Percentiles rank a stretch among this genome's conserved stretches.
These are phyloP conservation scores for Eumerus sabulonum DNA, from an alignment of 2,888 invertebrate species.

Conservation along the genomic window DNA sequence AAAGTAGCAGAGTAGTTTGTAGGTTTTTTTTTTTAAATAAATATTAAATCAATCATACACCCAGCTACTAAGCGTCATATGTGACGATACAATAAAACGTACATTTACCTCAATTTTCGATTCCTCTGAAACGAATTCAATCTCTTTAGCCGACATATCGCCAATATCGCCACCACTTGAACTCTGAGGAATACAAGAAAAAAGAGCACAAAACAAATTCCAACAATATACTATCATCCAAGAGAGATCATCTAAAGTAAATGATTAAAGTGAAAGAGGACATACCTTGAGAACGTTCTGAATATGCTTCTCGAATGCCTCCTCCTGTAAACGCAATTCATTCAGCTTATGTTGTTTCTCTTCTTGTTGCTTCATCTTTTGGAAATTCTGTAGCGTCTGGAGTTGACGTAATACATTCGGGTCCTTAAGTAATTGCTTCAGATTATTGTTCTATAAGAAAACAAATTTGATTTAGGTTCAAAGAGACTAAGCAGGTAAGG, in stretches of 20 bases:
- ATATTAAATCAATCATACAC: too few relatives aligned
- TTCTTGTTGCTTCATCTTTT: conserved; percentile 80
- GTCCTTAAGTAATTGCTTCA: conserved; percentile 83
- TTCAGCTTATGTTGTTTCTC: conserved; percentile 85
- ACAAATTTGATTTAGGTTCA: background rate
- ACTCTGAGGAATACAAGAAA: conserved; percentile 70
- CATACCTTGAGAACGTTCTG: conserved; percentile 86
- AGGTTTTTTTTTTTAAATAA: background rate
- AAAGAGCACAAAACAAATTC: conserved; percentile 16
- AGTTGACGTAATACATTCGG: conserved; percentile 94
- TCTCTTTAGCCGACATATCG: conserved; percentile 82
- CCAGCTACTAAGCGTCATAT: conserved; percentile 16
- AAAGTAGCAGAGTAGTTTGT: too few relatives aligned
- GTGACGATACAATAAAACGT: conserved; percentile 17
- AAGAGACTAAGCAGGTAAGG: background rate
- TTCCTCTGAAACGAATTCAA: conserved; percentile 83
- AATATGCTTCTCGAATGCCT: conserved; percentile 87
- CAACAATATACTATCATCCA: background rate
- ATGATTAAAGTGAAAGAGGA: conserved; percentile 3
- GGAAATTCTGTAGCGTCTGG: conserved; percentile 85
- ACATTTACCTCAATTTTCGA: conserved; percentile 79
- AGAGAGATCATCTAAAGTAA: background rate
- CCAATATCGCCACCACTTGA: conserved; percentile 77
- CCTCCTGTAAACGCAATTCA: conserved; percentile 86
- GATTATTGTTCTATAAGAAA: conserved; percentile 76